A percentile compares a stretch with the other conserved stretches of the same genome.
Evolutionary conservation across 2,113 vertebrate genomes (phyloP).

Genomic region (Lethenteron reissneri): DNA sequence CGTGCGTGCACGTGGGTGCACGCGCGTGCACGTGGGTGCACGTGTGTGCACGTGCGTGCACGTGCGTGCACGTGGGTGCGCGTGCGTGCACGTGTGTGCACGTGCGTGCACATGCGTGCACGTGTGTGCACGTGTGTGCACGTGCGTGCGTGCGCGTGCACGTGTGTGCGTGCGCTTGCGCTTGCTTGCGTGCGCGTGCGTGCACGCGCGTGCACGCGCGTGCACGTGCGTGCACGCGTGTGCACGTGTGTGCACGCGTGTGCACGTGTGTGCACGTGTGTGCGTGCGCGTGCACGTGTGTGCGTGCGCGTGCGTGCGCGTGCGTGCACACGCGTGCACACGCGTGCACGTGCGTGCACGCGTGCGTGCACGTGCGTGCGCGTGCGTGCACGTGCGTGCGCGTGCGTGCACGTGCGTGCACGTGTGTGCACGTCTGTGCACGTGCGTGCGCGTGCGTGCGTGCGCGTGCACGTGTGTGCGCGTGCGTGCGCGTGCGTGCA

Average conservation of each 20-base stretch:
- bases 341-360: neutral
- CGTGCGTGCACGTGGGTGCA: no score
- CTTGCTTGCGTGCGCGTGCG: neutral
- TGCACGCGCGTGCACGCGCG: neutral
- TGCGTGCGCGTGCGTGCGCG: neutral
- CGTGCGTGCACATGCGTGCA: neutral
- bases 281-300: neutral
- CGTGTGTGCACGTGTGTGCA: neutral
- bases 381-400: no score
- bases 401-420: no score
- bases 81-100: neutral
- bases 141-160: neutral
- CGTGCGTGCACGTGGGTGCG: no score
- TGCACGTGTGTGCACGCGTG: neutral
- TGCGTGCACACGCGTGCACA: neutral
- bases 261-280: neutral
- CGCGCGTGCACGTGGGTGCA: no score
- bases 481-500: no score
- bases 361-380: no score
- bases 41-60: neutral
- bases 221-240: no score
- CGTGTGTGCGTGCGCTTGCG: neutral
- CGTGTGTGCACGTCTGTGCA: no score
- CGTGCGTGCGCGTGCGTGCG: no score
- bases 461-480: no score